Evolutionary conservation across 1,140 invertebrate genomes (phyloP), one percentile per base, ranked within the genome.

Genomic region (Drosophila athabasca): DNA sequence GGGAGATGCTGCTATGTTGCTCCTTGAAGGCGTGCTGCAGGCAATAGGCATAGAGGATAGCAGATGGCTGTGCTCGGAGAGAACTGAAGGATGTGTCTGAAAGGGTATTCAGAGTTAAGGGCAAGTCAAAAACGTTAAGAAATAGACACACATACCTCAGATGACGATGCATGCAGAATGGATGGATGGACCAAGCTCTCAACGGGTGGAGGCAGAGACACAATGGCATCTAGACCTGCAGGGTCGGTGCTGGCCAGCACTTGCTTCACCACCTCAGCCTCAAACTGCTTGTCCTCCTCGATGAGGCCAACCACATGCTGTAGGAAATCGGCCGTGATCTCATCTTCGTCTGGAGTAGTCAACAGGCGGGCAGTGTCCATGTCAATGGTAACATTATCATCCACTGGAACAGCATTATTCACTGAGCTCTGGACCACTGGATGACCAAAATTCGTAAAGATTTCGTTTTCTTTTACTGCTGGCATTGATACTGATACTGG

Each of bases 291-390:
- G 79, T 94, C 94, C 59, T 94, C 94, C 57, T 94, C 93, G 8
- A 95, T 94, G 15, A 95, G 91, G 13, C 95, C 93, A 2, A 94
- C 94, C 11, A 95, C 94, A 90, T 95, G 94, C 92, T 95, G 94
- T 8, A 95, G 82, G 59, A 95, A 93, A 91, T 95, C 94, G 68
- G 95, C 94, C 3, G 94, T 93, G 17, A 95, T 93, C 41, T 94
- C 93, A 90, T 95, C 94, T 81, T 94, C 94, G 69, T 94, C 93
- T 13, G 82, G 50, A 0, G 79, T 65, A 9, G 74, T 72, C 53
- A 91, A 58, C 43, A 89, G 58, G 6, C 58, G 73, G 17, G 73
- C 76, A 45, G 50, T 66, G 45, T 41, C 49, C 2, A 91, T 70
- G 26, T 90, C 85, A 49, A 90, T 80, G 29, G 61, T 53, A 19